These are phyloP conservation scores for Keiferia lycopersicella DNA, from an alignment of 2,888 invertebrate genomes.

Conservation along the genomic window DNA sequence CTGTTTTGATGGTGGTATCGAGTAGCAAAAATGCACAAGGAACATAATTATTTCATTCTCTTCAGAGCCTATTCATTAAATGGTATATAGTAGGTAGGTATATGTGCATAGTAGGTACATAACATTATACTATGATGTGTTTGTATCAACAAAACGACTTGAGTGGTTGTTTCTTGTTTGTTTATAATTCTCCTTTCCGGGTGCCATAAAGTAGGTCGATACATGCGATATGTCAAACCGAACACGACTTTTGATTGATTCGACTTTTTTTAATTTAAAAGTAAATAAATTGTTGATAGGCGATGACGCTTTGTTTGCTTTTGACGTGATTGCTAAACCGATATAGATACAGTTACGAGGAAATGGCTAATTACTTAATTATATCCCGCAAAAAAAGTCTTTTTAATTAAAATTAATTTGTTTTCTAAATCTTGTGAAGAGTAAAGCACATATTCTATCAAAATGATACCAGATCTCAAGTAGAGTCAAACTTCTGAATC, in stretches of 20 bases:
- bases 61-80: no score
- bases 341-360: not conserved
- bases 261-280: slow-evolving; percentile 12
- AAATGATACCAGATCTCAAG: no score
- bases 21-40: no score
- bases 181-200: slow-evolving; percentile 1
- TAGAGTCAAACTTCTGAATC: no score
- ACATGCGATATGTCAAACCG: slow-evolving; percentile 8
- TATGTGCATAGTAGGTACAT: no score
- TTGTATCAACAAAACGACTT: not conserved
- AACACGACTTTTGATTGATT: slow-evolving; percentile 17
- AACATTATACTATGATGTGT: not conserved
- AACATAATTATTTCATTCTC: no score
- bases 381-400: no score
- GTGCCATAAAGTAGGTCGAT: not conserved
- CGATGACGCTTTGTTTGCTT: not conserved
- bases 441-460: no score
- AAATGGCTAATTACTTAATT: not conserved
- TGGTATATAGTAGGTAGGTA: no score
- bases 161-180: slow-evolving; percentile 7
- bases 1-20: no score
- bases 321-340: slow-evolving; percentile 8
- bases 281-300: slow-evolving; percentile 4
- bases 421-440: no score
- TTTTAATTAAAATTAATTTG: no score